phyloP scores from a whole-genome alignment of 1,140 invertebrate genomes.

The Oryctes rhinoceros region DNA sequence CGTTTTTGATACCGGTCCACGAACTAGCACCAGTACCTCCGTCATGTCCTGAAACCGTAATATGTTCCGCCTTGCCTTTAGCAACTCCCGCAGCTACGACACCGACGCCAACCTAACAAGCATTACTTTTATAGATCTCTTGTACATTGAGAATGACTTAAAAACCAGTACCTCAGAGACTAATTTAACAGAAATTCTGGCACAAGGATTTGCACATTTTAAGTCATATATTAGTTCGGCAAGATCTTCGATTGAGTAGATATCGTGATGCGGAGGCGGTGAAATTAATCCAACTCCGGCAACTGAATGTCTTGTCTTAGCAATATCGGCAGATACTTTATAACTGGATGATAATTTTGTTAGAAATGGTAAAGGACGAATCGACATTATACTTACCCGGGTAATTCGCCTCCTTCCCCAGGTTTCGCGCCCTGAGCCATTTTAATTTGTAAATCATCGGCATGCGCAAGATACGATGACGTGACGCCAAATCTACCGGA shows the following conservation, averaged over 20 bases:
- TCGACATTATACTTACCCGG: slow-evolving; percentile 73
- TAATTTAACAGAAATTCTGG: slow-evolving; percentile 96
- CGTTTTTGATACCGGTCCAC: slow-evolving; percentile 96
- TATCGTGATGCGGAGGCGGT: slow-evolving; percentile 98
- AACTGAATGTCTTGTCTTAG: slow-evolving; percentile 93
- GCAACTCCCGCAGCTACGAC: slow-evolving; percentile 98
- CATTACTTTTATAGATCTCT: not conserved
- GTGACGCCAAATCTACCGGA: slow-evolving; percentile 98
- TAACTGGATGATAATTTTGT: slow-evolving; percentile 48
- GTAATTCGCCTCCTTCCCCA: slow-evolving; percentile 94
- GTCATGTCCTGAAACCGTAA: slow-evolving; percentile 98
- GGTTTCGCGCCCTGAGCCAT: slow-evolving; percentile 99
- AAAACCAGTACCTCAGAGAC: slow-evolving; percentile 82
- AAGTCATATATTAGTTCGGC: slow-evolving; percentile 98
- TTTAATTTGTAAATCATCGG: slow-evolving; percentile 97
- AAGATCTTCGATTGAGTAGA: slow-evolving; percentile 99
- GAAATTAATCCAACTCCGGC: slow-evolving; percentile 98
- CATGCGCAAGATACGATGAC: slow-evolving; percentile 94
- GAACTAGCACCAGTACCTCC: slow-evolving; percentile 97
- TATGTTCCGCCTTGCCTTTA: slow-evolving; percentile 98
- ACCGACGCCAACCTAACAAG: slow-evolving; percentile 84
- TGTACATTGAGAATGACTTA: not conserved
- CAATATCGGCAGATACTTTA: slow-evolving; percentile 92
- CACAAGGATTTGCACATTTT: slow-evolving; percentile 95
- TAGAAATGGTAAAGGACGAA: not conserved